phyloP scores from a whole-genome alignment of 2,113 vertebrate genomes.

The Alligator sinensis region DNA sequence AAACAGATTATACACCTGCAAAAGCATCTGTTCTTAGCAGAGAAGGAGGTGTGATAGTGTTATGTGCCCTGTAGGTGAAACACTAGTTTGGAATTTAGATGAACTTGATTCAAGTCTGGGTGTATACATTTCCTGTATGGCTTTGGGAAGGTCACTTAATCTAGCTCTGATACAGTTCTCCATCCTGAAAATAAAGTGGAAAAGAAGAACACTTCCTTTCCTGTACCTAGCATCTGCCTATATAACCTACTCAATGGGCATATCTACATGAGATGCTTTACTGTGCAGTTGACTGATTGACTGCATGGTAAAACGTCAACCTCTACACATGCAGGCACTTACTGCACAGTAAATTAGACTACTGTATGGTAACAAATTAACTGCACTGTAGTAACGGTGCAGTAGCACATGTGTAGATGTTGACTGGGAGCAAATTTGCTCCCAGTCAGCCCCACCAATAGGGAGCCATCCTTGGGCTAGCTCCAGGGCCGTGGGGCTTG shows the following conservation, averaged over 20 bases:
- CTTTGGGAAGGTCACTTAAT: constrained; percentile 4
- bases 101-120: accelerated
- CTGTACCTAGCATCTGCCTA: not conserved
- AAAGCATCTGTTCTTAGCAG: not conserved
- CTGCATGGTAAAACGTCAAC: not conserved
- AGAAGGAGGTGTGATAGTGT: not conserved
- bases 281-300: too few relatives aligned
- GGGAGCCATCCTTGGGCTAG: too few relatives aligned
- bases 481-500: too few relatives aligned
- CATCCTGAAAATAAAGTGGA: not conserved
- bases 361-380: too few relatives aligned
- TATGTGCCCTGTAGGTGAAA: not conserved
- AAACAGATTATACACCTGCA: not conserved
- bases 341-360: not conserved
- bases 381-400: too few relatives aligned
- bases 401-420: too few relatives aligned
- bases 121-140: not conserved
- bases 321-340: not conserved
- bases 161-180: not conserved
- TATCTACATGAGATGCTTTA: not conserved
- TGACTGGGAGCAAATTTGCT: too few relatives aligned
- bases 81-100: not conserved
- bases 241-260: not conserved
- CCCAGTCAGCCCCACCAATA: too few relatives aligned
- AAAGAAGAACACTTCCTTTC: not conserved